Evolutionary conservation across 2,888 invertebrate genomes (phyloP).

Genomic region (Pycnomerus fuliginosus): DNA sequence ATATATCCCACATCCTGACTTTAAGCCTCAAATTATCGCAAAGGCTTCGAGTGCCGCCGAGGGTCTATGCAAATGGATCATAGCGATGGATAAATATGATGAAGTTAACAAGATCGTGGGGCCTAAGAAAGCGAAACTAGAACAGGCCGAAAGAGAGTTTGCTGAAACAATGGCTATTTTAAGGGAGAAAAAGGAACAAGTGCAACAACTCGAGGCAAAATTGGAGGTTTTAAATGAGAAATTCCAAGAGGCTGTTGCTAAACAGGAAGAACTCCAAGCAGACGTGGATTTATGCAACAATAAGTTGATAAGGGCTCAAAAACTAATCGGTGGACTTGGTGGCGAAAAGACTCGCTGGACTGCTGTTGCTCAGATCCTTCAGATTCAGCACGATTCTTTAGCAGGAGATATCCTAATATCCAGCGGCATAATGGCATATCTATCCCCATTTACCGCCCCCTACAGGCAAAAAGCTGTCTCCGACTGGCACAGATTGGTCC

Average conservation of each 20-base stretch:
- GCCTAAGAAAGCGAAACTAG: conserved; percentile 81
- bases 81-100: conserved; percentile 88
- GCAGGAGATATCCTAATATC: conserved; percentile 89
- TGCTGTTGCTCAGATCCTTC: conserved; percentile 71
- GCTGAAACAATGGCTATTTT: conserved; percentile 81
- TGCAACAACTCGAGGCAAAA: conserved; percentile 73
- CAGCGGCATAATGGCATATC: conserved; percentile 85
- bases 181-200: conserved; percentile 77
- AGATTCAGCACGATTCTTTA: conserved; percentile 74
- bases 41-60: conserved; percentile 94
- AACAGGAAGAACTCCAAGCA: conserved; percentile 68
- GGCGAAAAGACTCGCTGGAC: conserved; percentile 89
- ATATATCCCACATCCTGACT: conserved; percentile 73
- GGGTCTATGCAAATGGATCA: conserved; percentile 88
- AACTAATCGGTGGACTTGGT: conserved; percentile 72
- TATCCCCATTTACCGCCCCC: conserved; percentile 79
- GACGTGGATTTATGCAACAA: conserved; percentile 79
- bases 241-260: conserved; percentile 64
- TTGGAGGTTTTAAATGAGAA: conserved; percentile 71
- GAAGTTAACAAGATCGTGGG: conserved; percentile 79
- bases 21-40: conserved; percentile 76
- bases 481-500: conserved; percentile 70
- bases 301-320: conserved; percentile 83
- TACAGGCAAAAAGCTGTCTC: conserved; percentile 61
- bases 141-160: conserved; percentile 78